A percentile compares a stretch with the other conserved stretches of the same genome.
These are phyloP conservation scores for Rhagonycha lutea DNA, from an alignment of 2,888 invertebrate genomes.

Conservation along the genomic window DNA sequence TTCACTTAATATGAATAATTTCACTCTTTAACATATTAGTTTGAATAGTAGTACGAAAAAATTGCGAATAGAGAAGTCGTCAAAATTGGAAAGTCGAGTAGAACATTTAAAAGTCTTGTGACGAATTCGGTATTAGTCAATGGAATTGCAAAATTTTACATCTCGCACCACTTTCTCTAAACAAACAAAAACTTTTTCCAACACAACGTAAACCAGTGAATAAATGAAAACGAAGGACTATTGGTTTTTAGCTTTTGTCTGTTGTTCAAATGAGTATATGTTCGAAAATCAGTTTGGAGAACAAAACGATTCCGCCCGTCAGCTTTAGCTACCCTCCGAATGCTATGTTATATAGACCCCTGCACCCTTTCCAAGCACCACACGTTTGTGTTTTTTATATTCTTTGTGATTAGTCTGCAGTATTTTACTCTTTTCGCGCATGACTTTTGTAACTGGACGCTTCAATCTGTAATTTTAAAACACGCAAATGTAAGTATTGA, in stretches of 20 bases:
- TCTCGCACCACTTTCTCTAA: constrained; percentile 38
- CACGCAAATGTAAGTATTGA: constrained; percentile 57
- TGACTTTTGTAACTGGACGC: constrained; percentile 55
- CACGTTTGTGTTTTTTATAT: constrained; percentile 54
- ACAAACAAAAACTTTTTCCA: constrained; percentile 56
- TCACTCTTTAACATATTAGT: neutral
- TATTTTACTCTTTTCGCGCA: constrained; percentile 57
- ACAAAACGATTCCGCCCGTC: constrained; percentile 51
- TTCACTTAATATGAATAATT: neutral
- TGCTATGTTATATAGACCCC: constrained; percentile 19
- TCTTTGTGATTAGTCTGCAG: constrained; percentile 58
- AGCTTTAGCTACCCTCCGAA: constrained; percentile 36
- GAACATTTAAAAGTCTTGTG: neutral
- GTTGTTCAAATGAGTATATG: constrained; percentile 51
- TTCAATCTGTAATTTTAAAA: constrained; percentile 57
- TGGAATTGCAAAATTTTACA: constrained; percentile 31
- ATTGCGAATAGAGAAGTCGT: neutral
- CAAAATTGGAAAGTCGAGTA: too few relatives aligned
- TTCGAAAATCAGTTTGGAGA: constrained; percentile 57
- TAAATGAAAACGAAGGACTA: constrained; percentile 59
- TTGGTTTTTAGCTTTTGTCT: constrained; percentile 58
- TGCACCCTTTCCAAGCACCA: constrained; percentile 33
- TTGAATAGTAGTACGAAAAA: neutral
- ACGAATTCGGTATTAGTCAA: constrained; percentile 45
- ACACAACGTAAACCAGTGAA: constrained; percentile 55